A percentile compares a stretch with the other conserved stretches of the same genome.
These are phyloP conservation scores for Apoderus coryli DNA, from an alignment of 2,888 invertebrate species.

Conservation along the genomic window DNA sequence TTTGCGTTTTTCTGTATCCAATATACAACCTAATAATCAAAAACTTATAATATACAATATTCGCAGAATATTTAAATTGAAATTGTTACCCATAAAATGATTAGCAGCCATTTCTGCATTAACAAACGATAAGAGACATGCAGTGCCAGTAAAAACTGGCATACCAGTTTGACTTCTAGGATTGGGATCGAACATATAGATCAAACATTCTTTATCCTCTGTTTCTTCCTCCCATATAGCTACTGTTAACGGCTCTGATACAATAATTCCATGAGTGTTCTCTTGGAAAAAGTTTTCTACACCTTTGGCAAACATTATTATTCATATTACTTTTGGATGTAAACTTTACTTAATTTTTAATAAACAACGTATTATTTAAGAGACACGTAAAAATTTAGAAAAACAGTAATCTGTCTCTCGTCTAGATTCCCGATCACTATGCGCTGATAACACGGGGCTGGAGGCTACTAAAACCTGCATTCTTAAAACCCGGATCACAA, in stretches of 20 bases:
- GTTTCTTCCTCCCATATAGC: conserved; percentile 38
- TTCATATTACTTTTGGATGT: too few species aligned
- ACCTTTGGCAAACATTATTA: conserved; percentile 23
- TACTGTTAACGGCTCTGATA: conserved; percentile 30
- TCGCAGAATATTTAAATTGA: not conserved
- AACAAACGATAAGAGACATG: conserved; percentile 39
- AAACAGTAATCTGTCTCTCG: too few species aligned
- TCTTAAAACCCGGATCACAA: too few species aligned
- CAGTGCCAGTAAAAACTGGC: conserved; percentile 33
- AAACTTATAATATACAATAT: conserved; percentile 3
- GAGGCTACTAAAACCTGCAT: too few species aligned
- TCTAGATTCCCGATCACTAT: too few species aligned
- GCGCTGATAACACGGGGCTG: too few species aligned
- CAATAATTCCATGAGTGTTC: conserved; percentile 40
- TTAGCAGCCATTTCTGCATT: conserved; percentile 35
- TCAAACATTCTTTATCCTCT: conserved; percentile 35
- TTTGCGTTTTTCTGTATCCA: conserved; percentile 26
- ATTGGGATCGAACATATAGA: conserved; percentile 45
- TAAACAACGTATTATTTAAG: too few species aligned
- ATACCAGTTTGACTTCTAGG: conserved; percentile 32
- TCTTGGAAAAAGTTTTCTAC: conserved; percentile 42
- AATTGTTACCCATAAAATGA: conserved; percentile 34
- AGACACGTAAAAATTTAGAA: too few species aligned
- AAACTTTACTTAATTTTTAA: too few species aligned
- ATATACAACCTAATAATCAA: conserved; percentile 33